A percentile compares a stretch with the other conserved stretches of the same genome.
Evolutionary conservation across 2,113 vertebrate species (phyloP).

Genomic region (Phaethon lepturus): DNA sequence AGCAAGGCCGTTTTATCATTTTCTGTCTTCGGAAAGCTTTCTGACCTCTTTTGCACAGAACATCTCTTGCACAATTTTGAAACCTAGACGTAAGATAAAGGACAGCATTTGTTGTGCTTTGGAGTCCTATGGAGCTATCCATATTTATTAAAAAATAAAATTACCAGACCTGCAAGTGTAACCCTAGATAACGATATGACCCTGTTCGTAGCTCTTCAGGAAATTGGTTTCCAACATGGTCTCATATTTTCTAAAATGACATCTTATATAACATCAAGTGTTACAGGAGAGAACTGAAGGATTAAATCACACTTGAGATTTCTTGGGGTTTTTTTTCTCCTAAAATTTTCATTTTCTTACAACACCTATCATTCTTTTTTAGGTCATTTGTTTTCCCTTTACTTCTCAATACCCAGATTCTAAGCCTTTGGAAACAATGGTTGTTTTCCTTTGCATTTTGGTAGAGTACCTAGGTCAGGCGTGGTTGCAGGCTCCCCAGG

Average conservation of each 20-base stretch:
- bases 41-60: not conserved
- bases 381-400: not conserved
- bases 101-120: not conserved
- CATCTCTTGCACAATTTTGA: not conserved
- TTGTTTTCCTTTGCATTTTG: not conserved
- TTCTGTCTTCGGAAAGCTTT: not conserved
- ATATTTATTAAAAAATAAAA: conserved; percentile 56
- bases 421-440: not conserved
- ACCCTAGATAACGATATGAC: conserved; percentile 18
- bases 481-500: not conserved
- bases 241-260: conserved; percentile 58
- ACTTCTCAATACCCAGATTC: not conserved
- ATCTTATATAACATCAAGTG: conserved; percentile 19
- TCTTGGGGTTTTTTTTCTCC: not conserved
- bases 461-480: not conserved
- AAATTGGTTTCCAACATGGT: conserved; percentile 59
- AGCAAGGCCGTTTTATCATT: not conserved
- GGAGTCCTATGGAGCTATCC: not conserved
- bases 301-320: not conserved
- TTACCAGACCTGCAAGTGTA: not conserved
- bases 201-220: conserved; percentile 43
- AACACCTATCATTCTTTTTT: not conserved
- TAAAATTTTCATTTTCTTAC: not conserved
- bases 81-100: not conserved
- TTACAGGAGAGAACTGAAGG: conserved; percentile 15